Base-by-base conservation (phyloP, 1,140 invertebrate species). In the Diploscapter pachys region DNA sequence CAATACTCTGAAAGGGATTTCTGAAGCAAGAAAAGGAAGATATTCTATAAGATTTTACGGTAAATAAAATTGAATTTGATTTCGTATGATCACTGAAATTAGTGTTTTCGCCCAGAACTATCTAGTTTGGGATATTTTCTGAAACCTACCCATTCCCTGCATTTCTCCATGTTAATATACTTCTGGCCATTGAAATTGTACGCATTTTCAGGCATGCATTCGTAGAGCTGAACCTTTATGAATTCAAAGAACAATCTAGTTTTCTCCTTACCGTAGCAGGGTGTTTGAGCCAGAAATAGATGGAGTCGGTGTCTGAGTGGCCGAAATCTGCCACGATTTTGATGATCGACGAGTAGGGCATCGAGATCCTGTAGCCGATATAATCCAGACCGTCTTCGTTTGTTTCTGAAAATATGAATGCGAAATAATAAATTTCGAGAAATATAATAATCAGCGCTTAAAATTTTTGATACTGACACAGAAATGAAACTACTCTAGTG, bases 141-240 rank as follows among this genome's bases (percentile, higher is more conserved):
- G 4, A 54, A 55, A 53, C 67, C 48, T 3, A 76, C 65, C 77
- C 77, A 78, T 56, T 78, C 77, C 9, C 77, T 55, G 54, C 76
- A 72, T 11, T 56, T 66, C 31, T 76, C 76, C 68, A 78, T n/a
- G 55, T 78, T 78, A 52, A 78, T n/a, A n/a, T 77, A 63, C 5
- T 69, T 54, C 9, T 61, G 52, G 13, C 61, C 62, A 2, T 13
- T 49, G 13, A 55, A 59, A 13, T 63, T 63, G 69, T 57, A 56
- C 11, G 59, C 55, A 4, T 75, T 49, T 54, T 65, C 50, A 11
- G 77, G 77, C 5, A 72, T 78, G 5, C 63, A 75, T 63, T 79
- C 78, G 70, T 72, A 79, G 6, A 79, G 49, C 54, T 73, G 64
- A 5, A 66, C 62, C 3, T 31, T 8, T 54, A 56, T 31, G 66